A percentile compares a stretch with the other conserved stretches of the same genome.
Conservation (phyloP, 2,888 invertebrate genomes). For the Celastrina argiolus region DNA sequence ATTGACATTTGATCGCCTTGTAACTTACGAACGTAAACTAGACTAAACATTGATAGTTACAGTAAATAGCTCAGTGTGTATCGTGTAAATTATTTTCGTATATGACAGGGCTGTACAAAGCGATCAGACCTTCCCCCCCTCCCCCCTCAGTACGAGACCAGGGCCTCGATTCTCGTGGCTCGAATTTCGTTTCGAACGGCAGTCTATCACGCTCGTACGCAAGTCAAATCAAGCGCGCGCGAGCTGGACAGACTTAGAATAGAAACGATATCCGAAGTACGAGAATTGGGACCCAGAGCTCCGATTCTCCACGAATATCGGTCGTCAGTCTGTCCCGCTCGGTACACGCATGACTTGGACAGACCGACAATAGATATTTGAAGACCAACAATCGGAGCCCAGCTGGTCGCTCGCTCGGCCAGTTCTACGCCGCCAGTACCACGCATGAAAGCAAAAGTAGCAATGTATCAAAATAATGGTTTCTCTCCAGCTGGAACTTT, state of each 20-base stretch:
- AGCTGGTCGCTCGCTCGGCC: neutral
- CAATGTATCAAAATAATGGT: neutral
- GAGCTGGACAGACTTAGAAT: no score
- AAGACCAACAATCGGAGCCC: no score
- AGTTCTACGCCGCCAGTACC: neutral
- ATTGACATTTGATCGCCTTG: slow-evolving; percentile 24
- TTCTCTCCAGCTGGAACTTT: neutral
- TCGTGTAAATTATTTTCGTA: neutral
- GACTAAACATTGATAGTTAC: neutral
- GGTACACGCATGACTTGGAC: no score
- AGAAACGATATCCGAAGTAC: no score
- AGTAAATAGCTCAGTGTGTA: neutral
- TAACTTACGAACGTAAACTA: neutral
- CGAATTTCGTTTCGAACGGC: no score
- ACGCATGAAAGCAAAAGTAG: neutral
- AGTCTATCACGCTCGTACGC: no score
- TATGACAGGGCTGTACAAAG: neutral
- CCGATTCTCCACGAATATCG: no score
- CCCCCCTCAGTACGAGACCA: slow-evolving; percentile 24
- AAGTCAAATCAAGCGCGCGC: no score
- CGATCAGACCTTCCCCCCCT: slow-evolving; percentile 17
- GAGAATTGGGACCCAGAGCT: no score
- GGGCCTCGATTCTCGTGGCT: no score
- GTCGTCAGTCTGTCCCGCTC: no score
- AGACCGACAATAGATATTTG: no score